These are phyloP conservation scores for Perdita meconis DNA, from an alignment of 2,888 invertebrate species.

Conservation along the genomic window DNA sequence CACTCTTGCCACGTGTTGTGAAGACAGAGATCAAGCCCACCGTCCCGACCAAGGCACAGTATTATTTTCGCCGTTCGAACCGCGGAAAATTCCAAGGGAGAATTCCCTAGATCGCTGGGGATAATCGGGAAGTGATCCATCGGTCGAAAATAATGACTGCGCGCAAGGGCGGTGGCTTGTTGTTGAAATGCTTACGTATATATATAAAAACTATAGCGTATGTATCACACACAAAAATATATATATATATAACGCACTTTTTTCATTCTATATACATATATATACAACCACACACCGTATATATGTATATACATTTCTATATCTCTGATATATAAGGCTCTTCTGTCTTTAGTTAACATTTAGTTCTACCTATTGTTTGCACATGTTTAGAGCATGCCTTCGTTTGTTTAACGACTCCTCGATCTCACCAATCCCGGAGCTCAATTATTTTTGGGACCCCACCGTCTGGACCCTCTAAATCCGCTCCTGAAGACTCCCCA, in stretches of 20 bases:
- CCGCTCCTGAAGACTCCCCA: neutral
- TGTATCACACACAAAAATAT: conserved; percentile 77
- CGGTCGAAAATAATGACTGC: conserved; percentile 59
- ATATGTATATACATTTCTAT: conserved; percentile 81
- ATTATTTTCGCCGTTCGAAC: conserved; percentile 58
- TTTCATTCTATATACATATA: conserved; percentile 73
- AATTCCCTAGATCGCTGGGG: neutral
- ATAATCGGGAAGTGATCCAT: neutral
- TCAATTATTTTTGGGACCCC: conserved; percentile 34
- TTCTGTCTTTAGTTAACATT: conserved; percentile 84
- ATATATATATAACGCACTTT: conserved; percentile 74
- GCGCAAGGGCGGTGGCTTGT: conserved; percentile 64
- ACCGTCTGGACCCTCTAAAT: conserved; percentile 26
- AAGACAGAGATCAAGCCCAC: conserved; percentile 70
- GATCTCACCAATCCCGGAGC: conserved; percentile 52
- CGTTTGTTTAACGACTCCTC: conserved; percentile 80
- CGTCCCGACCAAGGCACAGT: conserved; percentile 41
- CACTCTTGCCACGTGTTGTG: conserved; percentile 80
- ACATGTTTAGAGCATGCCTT: conserved; percentile 84
- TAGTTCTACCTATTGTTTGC: conserved; percentile 84
- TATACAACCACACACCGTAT: conserved; percentile 69
- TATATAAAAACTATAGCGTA: conserved; percentile 77
- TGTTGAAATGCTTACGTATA: conserved; percentile 73
- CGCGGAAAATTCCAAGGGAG: conserved; percentile 2
- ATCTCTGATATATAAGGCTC: conserved; percentile 84